Evolutionary conservation across 2,113 vertebrate species (phyloP).

Genomic region (Sebastes schlegelii): DNA sequence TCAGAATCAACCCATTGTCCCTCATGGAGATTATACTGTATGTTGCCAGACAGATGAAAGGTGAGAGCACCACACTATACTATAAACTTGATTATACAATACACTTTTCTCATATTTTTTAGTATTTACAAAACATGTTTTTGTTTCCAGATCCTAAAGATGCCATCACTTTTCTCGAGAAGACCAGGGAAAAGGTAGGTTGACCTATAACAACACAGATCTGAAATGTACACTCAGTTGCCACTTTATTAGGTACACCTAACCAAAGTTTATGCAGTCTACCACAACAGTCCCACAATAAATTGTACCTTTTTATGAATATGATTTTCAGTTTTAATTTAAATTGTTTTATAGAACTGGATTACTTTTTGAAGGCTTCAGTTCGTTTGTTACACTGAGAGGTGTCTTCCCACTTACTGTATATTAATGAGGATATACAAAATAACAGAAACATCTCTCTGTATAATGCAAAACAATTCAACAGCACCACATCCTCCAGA

Average conservation of each 20-base stretch:
- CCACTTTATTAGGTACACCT: not conserved
- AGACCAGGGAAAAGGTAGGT: constrained; percentile 95
- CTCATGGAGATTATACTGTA: constrained; percentile 96
- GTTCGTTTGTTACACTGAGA: not conserved
- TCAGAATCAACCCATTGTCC: constrained; percentile 96
- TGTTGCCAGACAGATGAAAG: constrained; percentile 94
- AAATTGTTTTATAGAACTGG: not conserved
- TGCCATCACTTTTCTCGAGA: constrained; percentile 95
- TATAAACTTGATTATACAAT: too few relatives aligned
- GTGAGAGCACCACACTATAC: constrained; percentile 71
- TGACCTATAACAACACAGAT: rapidly evolving
- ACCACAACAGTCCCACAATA: not conserved
- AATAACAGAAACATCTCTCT: not conserved
- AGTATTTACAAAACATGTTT: not conserved
- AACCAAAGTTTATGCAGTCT: not conserved
- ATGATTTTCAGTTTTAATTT: not conserved
- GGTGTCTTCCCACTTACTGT: not conserved
- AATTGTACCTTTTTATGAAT: not conserved
- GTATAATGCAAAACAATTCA: not conserved
- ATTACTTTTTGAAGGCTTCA: not conserved
- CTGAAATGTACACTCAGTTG: not conserved
- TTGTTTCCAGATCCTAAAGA: constrained; percentile 89
- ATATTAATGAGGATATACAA: too few relatives aligned
- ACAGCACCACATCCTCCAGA: not conserved
- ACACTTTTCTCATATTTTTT: rapidly evolving